Evolutionary conservation across 2,888 invertebrate genomes (phyloP), one percentile per base, ranked within the genome.

Genomic region (Leucophora obtusa): DNA sequence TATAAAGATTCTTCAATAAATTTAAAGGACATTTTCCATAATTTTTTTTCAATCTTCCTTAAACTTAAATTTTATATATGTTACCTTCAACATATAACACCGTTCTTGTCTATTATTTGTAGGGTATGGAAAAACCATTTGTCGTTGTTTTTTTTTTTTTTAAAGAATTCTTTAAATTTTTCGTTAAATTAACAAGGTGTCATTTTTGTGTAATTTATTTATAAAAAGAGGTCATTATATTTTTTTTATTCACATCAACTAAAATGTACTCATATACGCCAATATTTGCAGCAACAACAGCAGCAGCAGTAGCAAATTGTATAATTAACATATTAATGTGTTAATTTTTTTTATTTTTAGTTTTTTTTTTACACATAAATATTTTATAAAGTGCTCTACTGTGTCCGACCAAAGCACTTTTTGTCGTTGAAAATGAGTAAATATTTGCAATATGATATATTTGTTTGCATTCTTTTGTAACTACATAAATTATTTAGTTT

Each of bases 121-220:
- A n/a, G n/a, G 6, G n/a, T n/a, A 47, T 47, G 14, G n/a, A n/a
- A 47, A 47, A 14, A 47, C 3, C 10, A 35, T 6, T 38, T 35
- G 7, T n/a, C 28, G 7, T 58, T 58, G 15, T 15, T 28, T 56
- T 24, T n/a, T 56, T 56, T 56, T n/a, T 28, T 24, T 14, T 10
- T 54, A n/a, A n/a, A n/a, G n/a, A n/a, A n/a, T 24, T 14, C 1
- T 28, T 28, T 28, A 6, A 28, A 28, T 28, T 56, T 33, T 9
- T 28, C 10, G 28, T 28, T 56, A 56, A 33, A 56, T 62, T 43
- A 51, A 63, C 56, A 11, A 33, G 50, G 50, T 63, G 50, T 50
- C 51, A 63, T 50, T 63, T 63, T 18, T 18, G 17, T 63, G 28
- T 63, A 51, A 24, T 7, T 17, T 51, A 17, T 63, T 63, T 11